Evolutionary conservation across 2,888 invertebrate genomes (phyloP).

Genomic region (Allolobophora icterica): DNA sequence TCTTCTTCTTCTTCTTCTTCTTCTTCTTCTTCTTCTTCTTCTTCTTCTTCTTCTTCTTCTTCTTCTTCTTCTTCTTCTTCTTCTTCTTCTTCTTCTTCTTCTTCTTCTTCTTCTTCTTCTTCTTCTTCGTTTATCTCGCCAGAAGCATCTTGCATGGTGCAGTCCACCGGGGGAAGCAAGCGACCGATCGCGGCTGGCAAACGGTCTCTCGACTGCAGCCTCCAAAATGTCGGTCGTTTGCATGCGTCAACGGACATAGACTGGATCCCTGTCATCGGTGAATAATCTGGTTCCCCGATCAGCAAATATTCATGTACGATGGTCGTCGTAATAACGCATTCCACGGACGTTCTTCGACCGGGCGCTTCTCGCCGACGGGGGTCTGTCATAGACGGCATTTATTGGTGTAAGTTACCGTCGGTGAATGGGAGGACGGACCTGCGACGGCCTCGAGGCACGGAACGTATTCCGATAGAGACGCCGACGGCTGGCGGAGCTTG

Average conservation of each 20-base stretch:
- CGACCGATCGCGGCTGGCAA: background rate
- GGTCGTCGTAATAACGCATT: background rate
- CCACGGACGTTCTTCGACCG: background rate
- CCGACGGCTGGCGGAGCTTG: background rate
- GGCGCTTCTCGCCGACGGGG: background rate
- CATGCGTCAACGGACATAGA: slow-evolving; percentile 8
- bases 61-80: background rate
- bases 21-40: background rate
- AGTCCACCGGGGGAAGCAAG: background rate
- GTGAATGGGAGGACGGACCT: background rate
- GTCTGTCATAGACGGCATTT: background rate
- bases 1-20: background rate
- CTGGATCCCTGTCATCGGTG: slow-evolving; percentile 25
- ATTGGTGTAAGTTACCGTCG: background rate
- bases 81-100: background rate
- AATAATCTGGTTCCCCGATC: slow-evolving; percentile 12
- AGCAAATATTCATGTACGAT: background rate
- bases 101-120: background rate
- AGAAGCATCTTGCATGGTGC: background rate
- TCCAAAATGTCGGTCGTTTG: slow-evolving; percentile 13
- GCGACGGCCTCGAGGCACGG: background rate
- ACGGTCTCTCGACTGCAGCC: background rate
- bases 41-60: background rate
- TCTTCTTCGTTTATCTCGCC: background rate
- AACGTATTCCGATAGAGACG: background rate